Evolutionary conservation across 2,113 vertebrate species (phyloP), one percentile per base, ranked within the genome.

Genomic region (Galbula dea): DNA sequence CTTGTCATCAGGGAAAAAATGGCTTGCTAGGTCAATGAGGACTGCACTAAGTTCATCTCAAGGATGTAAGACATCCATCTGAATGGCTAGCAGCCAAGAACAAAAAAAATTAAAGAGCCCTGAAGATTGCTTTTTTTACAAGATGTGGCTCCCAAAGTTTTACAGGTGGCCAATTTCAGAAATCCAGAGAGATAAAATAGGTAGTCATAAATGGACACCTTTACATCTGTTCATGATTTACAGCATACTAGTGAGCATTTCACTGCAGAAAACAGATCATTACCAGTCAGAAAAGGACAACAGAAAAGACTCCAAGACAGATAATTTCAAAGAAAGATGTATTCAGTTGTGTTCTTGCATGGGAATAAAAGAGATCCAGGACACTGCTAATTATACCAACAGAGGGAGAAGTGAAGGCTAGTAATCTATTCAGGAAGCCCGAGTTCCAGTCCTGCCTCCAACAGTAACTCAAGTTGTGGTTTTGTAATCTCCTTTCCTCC

Each of bases 1-100:
- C 97, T 98, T 97, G 96, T 97, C 97, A 93, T 95, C 93, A 93
- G 80, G 74, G 88, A 55, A 93, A 82, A 96, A 97, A 93, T 57
- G 95, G 86, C 95, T 97, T 97, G 94, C 97, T 97, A 93, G 95
- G 97, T 97, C 97, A 97, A 90, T 91, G 92, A 98, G 96, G 88
- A 96, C 97, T 88, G 62, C 79, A 74, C 94, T 87, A 90, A 97
- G 96, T 97, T 98, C 94, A 97, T 94, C 90, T 96, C 90, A 96
- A 96, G 96, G 90, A 96, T 97, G 91, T 97, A 96, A 96, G 94
- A 90, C 87, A 94, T 75, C 91, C 76, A 34, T 76, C 90, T 43
- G 65, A 76, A 65, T 80, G 89, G 89, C 95, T 89, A 88, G 45
- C 91, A 96, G 92, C 86, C 91, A 97, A 89, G 93, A 88, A 93